Percentiles rank a stretch among this genome's conserved stretches.
Evolutionary conservation across 2,888 invertebrate genomes (phyloP).

Genomic region (Danaus chrysippus): DNA sequence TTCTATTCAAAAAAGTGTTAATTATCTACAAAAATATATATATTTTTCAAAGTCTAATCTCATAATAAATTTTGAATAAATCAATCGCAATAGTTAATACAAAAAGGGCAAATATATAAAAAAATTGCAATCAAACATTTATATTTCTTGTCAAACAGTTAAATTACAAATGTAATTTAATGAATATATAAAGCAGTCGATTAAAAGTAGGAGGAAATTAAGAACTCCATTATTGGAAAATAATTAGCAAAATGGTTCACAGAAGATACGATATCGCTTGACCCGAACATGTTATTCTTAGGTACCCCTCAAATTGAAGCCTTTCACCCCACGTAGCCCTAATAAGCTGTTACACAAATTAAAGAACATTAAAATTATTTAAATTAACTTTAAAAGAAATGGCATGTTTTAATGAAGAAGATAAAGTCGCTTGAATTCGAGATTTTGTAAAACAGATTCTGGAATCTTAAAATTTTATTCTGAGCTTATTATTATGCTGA

Average conservation of each 20-base stretch:
- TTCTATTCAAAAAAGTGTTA: no score
- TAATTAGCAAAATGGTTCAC: background rate
- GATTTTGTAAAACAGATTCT: conserved; percentile 26
- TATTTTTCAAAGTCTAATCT: no score
- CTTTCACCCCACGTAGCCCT: conserved; percentile 1
- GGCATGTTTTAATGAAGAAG: conserved; percentile 14
- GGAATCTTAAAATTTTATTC: conserved; percentile 19
- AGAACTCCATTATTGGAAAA: no score
- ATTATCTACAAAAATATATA: no score
- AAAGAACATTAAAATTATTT: conserved; percentile 14
- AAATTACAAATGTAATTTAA: no score
- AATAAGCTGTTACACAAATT: conserved; percentile 8
- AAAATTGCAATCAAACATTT: no score
- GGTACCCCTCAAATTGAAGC: background rate
- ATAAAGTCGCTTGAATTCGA: conserved; percentile 27
- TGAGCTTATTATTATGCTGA: conserved; percentile 12
- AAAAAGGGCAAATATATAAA: no score
- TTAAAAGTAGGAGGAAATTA: no score
- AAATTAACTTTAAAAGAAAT: conserved; percentile 11
- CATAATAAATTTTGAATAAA: no score
- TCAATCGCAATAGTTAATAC: no score
- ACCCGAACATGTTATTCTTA: background rate
- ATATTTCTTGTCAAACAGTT: no score
- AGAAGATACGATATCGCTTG: background rate
- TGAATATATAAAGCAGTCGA: no score